phyloP scores from a whole-genome alignment of 2,888 invertebrate species.

The Ormyrus thymus region DNA sequence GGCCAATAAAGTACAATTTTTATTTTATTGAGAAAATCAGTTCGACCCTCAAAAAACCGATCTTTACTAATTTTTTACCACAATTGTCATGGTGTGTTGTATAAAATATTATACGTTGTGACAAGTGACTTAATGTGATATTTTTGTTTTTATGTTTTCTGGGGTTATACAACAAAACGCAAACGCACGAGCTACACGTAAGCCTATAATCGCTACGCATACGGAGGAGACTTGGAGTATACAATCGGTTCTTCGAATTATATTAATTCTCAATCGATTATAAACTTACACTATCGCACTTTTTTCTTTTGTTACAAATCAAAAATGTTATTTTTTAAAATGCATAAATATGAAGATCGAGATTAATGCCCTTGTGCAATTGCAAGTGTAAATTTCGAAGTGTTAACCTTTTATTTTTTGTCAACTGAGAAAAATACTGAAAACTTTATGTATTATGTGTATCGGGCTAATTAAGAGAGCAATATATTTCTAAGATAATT shows the following conservation, averaged over 20 bases:
- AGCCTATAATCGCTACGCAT: conserved; percentile 48
- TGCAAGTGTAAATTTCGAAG: conserved; percentile 39
- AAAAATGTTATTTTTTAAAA: conserved; percentile 26
- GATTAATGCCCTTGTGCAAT: conserved; percentile 40
- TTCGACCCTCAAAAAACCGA: conserved; percentile 58
- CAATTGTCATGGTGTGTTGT: conserved; percentile 47
- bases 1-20: conserved; percentile 53
- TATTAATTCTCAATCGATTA: conserved; percentile 38
- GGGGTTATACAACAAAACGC: conserved; percentile 56
- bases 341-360: conserved; percentile 30
- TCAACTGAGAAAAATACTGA: conserved; percentile 18
- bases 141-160: conserved; percentile 39
- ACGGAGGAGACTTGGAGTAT: conserved; percentile 43
- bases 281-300: conserved; percentile 42
- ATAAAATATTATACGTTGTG: conserved; percentile 56
- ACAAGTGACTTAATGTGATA: conserved; percentile 46
- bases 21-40: conserved; percentile 56
- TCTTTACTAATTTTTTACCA: conserved; percentile 49
- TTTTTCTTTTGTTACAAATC: conserved; percentile 28
- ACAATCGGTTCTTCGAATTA: conserved; percentile 31
- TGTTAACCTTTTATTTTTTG: neutral
- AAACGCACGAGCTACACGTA: conserved; percentile 57
- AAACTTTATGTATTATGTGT: neutral
- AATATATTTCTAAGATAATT: no score
- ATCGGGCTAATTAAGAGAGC: no score